Evolutionary conservation across 1,140 invertebrate species (phyloP), one percentile per base, ranked within the genome.

Genomic region (Apocrypta bakeri): DNA sequence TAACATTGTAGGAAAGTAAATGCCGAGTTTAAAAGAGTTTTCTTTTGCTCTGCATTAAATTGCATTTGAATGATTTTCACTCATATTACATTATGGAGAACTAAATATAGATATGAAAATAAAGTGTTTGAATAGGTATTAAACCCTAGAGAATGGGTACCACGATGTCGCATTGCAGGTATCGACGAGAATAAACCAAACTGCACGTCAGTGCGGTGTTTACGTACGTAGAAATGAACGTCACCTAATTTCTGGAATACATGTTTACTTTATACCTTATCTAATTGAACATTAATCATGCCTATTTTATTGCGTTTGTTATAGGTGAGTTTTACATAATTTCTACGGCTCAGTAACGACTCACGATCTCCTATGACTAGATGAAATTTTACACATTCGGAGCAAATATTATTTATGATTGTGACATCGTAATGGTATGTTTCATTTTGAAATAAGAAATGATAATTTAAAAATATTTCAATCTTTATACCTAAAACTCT

Each of bases 251-350:
- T n/a, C 29, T 21, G 17, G 31, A 48, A n/a, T n/a, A n/a, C n/a
- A n/a, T n/a, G n/a, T 48, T 9, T 27, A 31, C 29, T 8, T n/a
- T n/a, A 37, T 31, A 14, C 21, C 21, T 71, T 29, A 3, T 17
- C 21, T n/a, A 31, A 71, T 29, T 71, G 31, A 37, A 71, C 2
- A 33, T 71, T 71, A 71, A 71, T 33, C 33, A 33, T 31, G 37
- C 7, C 1, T 68, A 25, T 27, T 71, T 4, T 66, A 9, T 29
- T 66, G n/a, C 63, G 27, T 80, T 73, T 80, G 68, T 80, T 80
- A 8, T 24, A 80, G 78, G 78, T 80, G 63, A 72, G 78, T 73
- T 72, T 71, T 0, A 27, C 8, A 21, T 25, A 0, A 9, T 4
- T 25, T 40, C 21, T 17, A 3, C 21, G 9, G 14, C 69, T 3